Evolutionary conservation across 2,888 invertebrate species (phyloP).

Genomic region (Xestobium rufovillosum): DNA sequence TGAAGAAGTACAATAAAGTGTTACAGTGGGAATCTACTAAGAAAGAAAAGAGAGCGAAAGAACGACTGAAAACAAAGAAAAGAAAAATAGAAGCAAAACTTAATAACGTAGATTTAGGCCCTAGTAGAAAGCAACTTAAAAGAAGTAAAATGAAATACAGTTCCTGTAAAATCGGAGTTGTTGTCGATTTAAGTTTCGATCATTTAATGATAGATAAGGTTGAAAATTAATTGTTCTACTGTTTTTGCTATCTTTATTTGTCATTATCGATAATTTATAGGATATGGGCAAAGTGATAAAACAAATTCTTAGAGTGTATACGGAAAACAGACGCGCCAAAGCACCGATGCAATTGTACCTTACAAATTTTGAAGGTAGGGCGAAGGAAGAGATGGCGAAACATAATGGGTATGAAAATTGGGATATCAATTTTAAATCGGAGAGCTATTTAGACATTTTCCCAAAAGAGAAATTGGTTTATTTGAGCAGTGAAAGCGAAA

Average conservation of each 20-base stretch:
- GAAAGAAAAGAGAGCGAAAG: slow-evolving; percentile 61
- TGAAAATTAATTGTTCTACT: slow-evolving; percentile 9
- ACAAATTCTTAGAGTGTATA: slow-evolving; percentile 85
- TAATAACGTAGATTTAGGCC: slow-evolving; percentile 65
- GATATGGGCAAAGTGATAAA: slow-evolving; percentile 84
- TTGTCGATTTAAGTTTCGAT: slow-evolving; percentile 88
- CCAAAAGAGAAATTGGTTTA: slow-evolving; percentile 76
- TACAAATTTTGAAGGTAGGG: slow-evolving; percentile 69
- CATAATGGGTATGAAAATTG: slow-evolving; percentile 87
- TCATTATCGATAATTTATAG: slow-evolving; percentile 31
- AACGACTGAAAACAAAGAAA: slow-evolving; percentile 58
- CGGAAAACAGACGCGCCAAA: slow-evolving; percentile 73
- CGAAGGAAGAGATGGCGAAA: slow-evolving; percentile 65
- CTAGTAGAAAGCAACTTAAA: slow-evolving; percentile 74
- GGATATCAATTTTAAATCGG: slow-evolving; percentile 73
- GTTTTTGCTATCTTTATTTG: slow-evolving; percentile 3
- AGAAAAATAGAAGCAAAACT: slow-evolving; percentile 62
- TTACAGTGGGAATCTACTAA: slow-evolving; percentile 67
- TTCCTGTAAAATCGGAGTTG: slow-evolving; percentile 61
- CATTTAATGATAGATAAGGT: slow-evolving; percentile 70
- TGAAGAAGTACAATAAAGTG: slow-evolving; percentile 49
- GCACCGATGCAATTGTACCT: slow-evolving; percentile 78
- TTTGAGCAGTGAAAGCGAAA: slow-evolving; percentile 89
- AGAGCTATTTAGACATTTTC: slow-evolving; percentile 63
- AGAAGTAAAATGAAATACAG: slow-evolving; percentile 61